Percentiles rank a stretch among this genome's conserved stretches.
Evolutionary conservation across 2,888 invertebrate species (phyloP).

Genomic region (Caradrina kadenii): DNA sequence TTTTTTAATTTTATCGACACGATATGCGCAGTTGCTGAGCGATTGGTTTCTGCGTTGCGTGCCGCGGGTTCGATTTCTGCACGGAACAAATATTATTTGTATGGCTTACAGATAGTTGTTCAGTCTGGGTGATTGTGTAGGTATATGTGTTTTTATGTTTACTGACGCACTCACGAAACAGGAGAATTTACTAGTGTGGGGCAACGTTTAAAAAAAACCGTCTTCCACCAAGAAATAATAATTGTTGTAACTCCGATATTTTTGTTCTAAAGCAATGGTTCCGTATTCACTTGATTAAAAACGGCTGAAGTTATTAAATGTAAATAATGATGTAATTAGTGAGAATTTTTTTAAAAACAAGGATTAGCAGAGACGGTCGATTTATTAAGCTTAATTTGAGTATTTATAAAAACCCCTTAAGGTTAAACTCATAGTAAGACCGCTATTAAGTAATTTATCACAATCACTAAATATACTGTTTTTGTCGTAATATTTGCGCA

Average conservation of each 20-base stretch:
- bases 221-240: neutral
- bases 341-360: constrained; percentile 38
- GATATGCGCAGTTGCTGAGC: too few relatives aligned
- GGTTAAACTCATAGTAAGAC: constrained; percentile 39
- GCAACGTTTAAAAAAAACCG: too few relatives aligned
- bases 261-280: neutral
- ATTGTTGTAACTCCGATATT: neutral
- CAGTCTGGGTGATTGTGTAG: too few relatives aligned
- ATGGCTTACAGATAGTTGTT: too few relatives aligned
- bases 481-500: constrained; percentile 54
- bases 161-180: too few relatives aligned
- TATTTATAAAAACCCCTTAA: constrained; percentile 43
- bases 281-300: constrained; percentile 18
- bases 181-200: too few relatives aligned
- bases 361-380: constrained; percentile 42
- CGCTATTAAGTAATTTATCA: constrained; percentile 59
- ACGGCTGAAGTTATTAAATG: constrained; percentile 29
- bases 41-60: too few relatives aligned
- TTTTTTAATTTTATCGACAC: neutral
- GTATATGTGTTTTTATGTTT: too few relatives aligned
- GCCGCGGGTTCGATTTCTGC: too few relatives aligned
- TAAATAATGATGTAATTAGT: constrained; percentile 54
- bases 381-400: constrained; percentile 53
- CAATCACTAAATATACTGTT: constrained; percentile 51
- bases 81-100: too few relatives aligned